Evolutionary conservation across 2,888 invertebrate species (phyloP), one percentile per base, ranked within the genome.

Genomic region (Phengaris alcon): DNA sequence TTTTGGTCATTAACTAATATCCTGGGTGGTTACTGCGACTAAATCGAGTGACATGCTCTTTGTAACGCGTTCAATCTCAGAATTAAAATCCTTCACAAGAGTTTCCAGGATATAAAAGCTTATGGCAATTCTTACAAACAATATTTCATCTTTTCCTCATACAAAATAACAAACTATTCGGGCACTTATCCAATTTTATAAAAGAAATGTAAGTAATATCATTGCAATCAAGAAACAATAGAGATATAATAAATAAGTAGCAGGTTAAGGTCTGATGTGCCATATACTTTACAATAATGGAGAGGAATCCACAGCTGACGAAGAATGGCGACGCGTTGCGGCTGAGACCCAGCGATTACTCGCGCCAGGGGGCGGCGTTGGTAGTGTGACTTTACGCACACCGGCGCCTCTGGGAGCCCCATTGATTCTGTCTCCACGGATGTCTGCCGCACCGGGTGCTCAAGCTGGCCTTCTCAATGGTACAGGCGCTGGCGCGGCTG

Each of bases 341-440:
- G 96, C 96, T 0, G 97, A 97, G 86, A 96, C 96, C 22, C 97
- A 97, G 87, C 95, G 97, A 70, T 94, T 97, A 77, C 88, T 96
- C 74, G 95, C 94, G 22, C 95, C 93, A 10, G 87, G 86, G 0
- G 93, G 90, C 76, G 94, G 84, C 93, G 96, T 85, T 10, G 88
- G 89, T 0, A 96, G 96, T 70, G 89, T 97, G 79, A 93, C 95
- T 57, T 90, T 95, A 78, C 94, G 95, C 79, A 94, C 95, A 3
- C 96, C 95, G 74, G 96, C 97, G 10, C 98, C 98, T 0, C 89
- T 98, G 78, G 98, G 99, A 51, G 98, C 98, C 0, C 99, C 98
- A 3, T 94, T 99, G 85, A 98, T 99, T 83, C 95, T 99, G 79
- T 98, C 98, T 68, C 97, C 98, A 77, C 95, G 98, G 82, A 97